Evolutionary conservation across 2,113 vertebrate genomes (phyloP).

Genomic region (Oryctolagus cuniculus): mOryCun1.1 NC_091441.1:85627501-85628000

Average conservation of each 20-base stretch:
- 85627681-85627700: not conserved
- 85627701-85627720: not conserved
- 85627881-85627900: fast-evolving
- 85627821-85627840: not conserved
- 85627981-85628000: not conserved
- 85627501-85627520: not conserved
- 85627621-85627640: slow-evolving; percentile 14
- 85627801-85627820: not conserved
- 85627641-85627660: not conserved
- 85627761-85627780: not conserved
- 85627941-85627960: not conserved
- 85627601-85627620: not conserved
- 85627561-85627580: not conserved
- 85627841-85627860: not conserved
- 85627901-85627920: fast-evolving
- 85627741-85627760: slow-evolving; percentile 49
- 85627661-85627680: not conserved
- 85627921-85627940: not conserved
- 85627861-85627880: not conserved
- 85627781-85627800: not conserved
- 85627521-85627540: not conserved
- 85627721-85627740: not conserved
- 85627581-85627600: slow-evolving; percentile 19
- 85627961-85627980: too few species aligned
- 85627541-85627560: not conserved